These are phyloP conservation scores for Corythornis vintsioides DNA, from an alignment of 2,113 vertebrate genomes.

Conservation along the genomic window DNA sequence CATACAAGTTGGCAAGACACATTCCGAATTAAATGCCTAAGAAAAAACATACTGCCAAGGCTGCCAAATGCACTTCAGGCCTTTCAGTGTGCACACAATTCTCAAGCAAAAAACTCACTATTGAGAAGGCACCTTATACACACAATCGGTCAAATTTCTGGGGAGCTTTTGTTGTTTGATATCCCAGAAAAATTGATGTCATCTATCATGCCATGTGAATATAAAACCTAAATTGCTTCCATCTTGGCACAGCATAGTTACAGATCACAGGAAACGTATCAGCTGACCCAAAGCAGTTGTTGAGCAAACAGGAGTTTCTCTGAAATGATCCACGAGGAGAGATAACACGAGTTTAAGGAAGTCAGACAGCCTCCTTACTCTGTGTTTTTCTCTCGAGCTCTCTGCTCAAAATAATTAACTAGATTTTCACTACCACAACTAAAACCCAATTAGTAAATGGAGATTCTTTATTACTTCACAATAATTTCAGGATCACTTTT, in stretches of 20 bases:
- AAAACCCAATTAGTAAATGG: neutral
- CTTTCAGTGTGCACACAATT: neutral
- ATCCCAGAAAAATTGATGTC: neutral
- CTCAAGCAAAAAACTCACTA: neutral
- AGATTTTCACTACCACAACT: neutral
- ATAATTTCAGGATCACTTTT: neutral
- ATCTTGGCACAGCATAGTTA: neutral
- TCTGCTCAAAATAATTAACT: neutral
- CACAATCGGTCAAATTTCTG: neutral
- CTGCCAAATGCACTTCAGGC: neutral
- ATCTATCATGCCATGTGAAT: neutral
- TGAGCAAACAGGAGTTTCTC: conserved; percentile 6
- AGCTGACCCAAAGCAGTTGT: neutral
- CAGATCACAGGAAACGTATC: neutral
- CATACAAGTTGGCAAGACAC: neutral
- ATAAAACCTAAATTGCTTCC: neutral
- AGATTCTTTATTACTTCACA: neutral
- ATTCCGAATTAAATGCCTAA: neutral
- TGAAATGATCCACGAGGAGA: neutral
- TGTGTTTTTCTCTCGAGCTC: neutral
- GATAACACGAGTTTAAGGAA: conserved; percentile 2
- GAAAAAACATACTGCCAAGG: neutral
- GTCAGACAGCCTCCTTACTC: neutral
- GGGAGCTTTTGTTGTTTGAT: neutral
- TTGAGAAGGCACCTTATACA: neutral